Evolutionary conservation across 64 coral and sea anemone species (phyloP), one percentile per base, ranked within the genome.

Genomic region (Dendrophyllia cribrosa): DNA sequence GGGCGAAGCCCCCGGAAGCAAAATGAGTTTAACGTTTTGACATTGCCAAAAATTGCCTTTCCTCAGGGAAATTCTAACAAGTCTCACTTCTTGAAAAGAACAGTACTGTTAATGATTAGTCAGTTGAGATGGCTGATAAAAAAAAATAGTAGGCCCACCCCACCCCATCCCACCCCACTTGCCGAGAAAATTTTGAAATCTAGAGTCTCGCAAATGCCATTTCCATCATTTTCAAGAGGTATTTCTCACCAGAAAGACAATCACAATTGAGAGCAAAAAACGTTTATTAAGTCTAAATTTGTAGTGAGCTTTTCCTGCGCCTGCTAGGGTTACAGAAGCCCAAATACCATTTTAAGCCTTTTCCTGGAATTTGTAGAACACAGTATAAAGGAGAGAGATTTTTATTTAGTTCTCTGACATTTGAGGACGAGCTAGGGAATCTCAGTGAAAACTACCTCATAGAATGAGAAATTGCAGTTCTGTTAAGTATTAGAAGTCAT

Each of bases 381-480:
- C 5, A 6, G 53, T 56, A 56, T 56, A 56, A 56, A 56, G 53
- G 53, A 56, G 7, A 56, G 20, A 70, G 6, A 43, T 23, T 74
- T 26, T 74, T 15, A 74, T 74, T 74, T 74, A 74, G 72, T 47
- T 74, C 47, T 44, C 72, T 74, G 77, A 80, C 77, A 51, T 59
- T 80, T 80, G 51, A 59, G 6, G 77, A 49, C 24, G 21, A n/a
- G 17, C 10, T 23, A 11, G 51, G 43, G n/a, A 13, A 80, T 80
- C 58, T 23, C 13, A 23, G 51, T 53, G 77, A 26, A 77, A 1
- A 55, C 52, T 55, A 55, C 3, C 52, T 47, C 25, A 21, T 47
- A 74, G 72, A 44, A 74, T 44, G 26, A 26, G 47, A 26, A 74
- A 44, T 74, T 26, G 47, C 47, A 44, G 10, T 74, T 20, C n/a